phyloP scores from a whole-genome alignment of 2,113 vertebrate species.

The Dipodomys stephensi region DNA sequence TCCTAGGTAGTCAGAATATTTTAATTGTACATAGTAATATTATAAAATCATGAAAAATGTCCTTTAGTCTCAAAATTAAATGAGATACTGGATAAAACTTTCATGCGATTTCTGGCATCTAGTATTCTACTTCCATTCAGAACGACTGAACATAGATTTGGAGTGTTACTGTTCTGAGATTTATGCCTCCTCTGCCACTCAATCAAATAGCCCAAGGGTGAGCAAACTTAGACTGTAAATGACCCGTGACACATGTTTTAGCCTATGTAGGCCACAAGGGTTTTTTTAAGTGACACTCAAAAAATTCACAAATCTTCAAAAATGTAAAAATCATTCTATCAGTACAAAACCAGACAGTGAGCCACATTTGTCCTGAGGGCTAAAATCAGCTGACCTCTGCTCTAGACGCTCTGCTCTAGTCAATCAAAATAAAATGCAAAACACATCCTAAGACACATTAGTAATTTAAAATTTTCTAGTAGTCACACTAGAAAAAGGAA shows the following conservation, averaged over 20 bases:
- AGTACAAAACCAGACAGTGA: background rate
- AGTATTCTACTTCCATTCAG: background rate
- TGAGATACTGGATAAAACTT: background rate
- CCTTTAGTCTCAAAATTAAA: slow-evolving; percentile 10
- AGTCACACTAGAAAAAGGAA: background rate
- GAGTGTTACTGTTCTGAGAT: background rate
- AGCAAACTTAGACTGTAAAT: background rate
- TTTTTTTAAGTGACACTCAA: background rate
- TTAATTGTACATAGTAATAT: too few species aligned
- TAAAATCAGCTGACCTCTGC: background rate
- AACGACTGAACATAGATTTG: background rate
- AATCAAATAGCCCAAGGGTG: background rate
- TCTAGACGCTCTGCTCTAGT: background rate
- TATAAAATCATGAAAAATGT: background rate
- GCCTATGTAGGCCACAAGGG: background rate
- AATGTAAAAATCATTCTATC: background rate
- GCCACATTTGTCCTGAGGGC: background rate
- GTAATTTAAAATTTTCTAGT: background rate
- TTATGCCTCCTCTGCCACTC: background rate
- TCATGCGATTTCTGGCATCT: too few species aligned
- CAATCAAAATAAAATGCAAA: background rate
- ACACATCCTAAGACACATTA: background rate
- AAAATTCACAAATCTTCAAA: background rate
- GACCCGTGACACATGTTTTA: too few species aligned
- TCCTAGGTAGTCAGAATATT: too few species aligned